Percentiles rank a stretch among this genome's conserved stretches.
These are phyloP conservation scores for Cyprinodon variegatus DNA, from an alignment of 2,113 vertebrate genomes.

Conservation along the genomic window DNA sequence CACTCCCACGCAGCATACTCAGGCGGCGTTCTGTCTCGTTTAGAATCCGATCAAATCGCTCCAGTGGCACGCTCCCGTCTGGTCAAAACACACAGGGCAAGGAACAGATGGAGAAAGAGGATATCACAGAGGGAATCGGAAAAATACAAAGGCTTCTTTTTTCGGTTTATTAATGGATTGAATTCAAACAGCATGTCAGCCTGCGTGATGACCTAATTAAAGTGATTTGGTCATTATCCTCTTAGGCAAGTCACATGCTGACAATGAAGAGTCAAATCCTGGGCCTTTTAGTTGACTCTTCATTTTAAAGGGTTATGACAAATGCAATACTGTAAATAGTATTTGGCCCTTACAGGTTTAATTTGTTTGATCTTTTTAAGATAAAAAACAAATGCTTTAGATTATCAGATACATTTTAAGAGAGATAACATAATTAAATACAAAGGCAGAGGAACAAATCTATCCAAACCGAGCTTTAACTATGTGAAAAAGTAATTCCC, in stretches of 20 bases:
- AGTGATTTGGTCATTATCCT: slow-evolving; percentile 34
- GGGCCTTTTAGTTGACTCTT: not conserved
- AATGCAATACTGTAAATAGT: not conserved
- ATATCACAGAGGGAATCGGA: not conserved
- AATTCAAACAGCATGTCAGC: slow-evolving; percentile 3
- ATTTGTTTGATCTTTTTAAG: not conserved
- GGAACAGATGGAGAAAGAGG: not conserved
- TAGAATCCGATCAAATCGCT: slow-evolving; percentile 75
- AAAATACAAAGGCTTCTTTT: not conserved
- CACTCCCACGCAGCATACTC: slow-evolving; percentile 75
- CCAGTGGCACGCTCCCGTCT: slow-evolving; percentile 72
- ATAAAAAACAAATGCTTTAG: not conserved
- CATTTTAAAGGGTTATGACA: not conserved
- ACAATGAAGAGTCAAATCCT: not conserved
- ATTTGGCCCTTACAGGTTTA: not conserved
- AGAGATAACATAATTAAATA: not conserved
- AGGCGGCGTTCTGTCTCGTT: slow-evolving; percentile 78
- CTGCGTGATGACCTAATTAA: slow-evolving; percentile 19
- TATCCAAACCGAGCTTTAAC: not conserved
- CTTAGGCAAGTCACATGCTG: slow-evolving; percentile 8
- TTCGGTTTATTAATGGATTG: not conserved
- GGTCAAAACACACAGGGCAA: slow-evolving; percentile 26
- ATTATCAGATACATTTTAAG: not conserved
- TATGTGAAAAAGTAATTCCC: not conserved
- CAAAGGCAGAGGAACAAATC: not conserved